A percentile compares a stretch with the other conserved stretches of the same genome.
phyloP scores from a whole-genome alignment of 2,113 vertebrate genomes.

The Lichenostomus cassidix region DNA sequence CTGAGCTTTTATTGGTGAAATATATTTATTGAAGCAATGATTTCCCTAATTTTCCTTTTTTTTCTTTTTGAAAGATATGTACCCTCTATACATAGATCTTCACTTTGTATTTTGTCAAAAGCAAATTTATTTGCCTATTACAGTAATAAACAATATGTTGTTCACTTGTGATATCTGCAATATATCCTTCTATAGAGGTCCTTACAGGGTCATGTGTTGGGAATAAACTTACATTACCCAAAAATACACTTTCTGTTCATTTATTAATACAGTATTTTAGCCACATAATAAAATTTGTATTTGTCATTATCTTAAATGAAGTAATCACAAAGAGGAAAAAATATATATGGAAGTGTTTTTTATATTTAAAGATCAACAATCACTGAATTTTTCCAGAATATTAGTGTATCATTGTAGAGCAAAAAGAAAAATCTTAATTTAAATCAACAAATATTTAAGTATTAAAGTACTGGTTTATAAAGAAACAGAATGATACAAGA shows the following conservation, averaged over 20 bases:
- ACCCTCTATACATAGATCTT: neutral
- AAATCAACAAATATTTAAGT: neutral
- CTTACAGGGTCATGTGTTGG: neutral
- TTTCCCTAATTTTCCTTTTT: neutral
- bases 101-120: neutral
- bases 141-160: constrained; percentile 34
- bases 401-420: neutral
- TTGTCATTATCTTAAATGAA: neutral
- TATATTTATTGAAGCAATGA: neutral
- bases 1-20: neutral
- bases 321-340: neutral
- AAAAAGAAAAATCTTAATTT: neutral
- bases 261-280: neutral
- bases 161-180: constrained; percentile 21
- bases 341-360: neutral
- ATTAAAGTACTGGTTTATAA: neutral
- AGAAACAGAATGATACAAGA: neutral
- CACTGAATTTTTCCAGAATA: neutral
- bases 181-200: constrained; percentile 21
- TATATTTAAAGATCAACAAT: neutral
- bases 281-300: neutral
- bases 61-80: neutral
- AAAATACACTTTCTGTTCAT: neutral
- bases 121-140: constrained; percentile 33
- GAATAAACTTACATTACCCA: neutral